Conservation (phyloP, 2,113 vertebrate species). For the Oreochromis aureus region DNA sequence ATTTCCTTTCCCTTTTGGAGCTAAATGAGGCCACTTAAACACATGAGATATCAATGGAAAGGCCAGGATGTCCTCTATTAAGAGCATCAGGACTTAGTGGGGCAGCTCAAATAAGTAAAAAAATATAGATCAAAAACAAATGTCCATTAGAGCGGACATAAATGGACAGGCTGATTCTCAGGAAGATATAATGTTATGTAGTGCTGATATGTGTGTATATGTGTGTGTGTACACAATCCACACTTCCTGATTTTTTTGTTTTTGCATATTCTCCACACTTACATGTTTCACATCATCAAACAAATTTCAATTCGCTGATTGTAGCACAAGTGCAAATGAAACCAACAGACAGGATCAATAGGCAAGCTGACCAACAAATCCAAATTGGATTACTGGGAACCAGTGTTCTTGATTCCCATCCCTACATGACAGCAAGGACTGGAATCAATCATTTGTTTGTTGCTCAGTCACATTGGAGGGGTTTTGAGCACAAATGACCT, state of each 20-base stretch:
- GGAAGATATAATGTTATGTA: neutral
- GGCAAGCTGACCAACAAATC: no score
- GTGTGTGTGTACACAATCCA: neutral
- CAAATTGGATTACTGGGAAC: no score
- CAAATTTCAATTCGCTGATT: neutral
- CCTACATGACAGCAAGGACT: no score
- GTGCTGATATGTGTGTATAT: fast-evolving
- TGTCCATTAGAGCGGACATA: neutral
- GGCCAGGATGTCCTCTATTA: neutral
- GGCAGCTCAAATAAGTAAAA: neutral
- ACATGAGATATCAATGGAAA: neutral
- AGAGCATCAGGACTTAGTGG: neutral
- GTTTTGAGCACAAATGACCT: no score
- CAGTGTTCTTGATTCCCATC: no score
- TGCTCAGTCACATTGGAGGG: no score
- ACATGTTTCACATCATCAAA: neutral
- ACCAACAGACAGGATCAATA: no score
- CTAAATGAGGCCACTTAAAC: neutral
- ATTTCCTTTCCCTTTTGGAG: neutral
- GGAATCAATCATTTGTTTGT: no score
- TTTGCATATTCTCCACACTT: neutral
- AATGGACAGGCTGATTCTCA: neutral
- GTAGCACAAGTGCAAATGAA: no score
- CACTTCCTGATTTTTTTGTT: neutral
- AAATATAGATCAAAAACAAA: neutral